Conservation (phyloP, 2,888 invertebrate species). For the Aspidiotus rigidus region DNA sequence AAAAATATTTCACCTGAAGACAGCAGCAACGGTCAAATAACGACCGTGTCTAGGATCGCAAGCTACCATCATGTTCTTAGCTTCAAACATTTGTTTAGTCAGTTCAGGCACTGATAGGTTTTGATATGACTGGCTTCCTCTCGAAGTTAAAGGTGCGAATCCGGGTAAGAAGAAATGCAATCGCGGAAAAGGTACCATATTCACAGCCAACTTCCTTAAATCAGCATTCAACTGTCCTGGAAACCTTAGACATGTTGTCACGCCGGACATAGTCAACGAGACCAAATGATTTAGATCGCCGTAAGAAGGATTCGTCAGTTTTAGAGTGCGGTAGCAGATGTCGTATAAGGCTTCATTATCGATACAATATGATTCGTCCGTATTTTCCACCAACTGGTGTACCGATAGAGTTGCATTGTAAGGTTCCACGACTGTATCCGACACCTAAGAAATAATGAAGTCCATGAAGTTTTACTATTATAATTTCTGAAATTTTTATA, state of each 20-base stretch:
- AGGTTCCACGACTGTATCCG: conserved; percentile 56
- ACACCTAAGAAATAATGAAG: conserved; percentile 43
- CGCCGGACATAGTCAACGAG: conserved; percentile 47
- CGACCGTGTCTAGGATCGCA: conserved; percentile 50
- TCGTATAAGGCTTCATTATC: conserved; percentile 58
- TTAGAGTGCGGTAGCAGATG: conserved; percentile 56
- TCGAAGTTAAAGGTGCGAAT: conserved; percentile 52
- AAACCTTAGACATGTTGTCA: conserved; percentile 54
- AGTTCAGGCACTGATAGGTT: conserved; percentile 49
- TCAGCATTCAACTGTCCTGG: conserved; percentile 54
- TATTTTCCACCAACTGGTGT: conserved; percentile 55
- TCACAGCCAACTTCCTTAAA: conserved; percentile 50
- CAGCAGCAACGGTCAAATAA: conserved; percentile 51
- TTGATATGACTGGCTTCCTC: conserved; percentile 48
- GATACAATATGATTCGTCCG: conserved; percentile 55
- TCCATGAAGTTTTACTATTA: background rate
- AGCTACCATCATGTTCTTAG: conserved; percentile 53
- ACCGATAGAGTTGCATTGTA: conserved; percentile 57
- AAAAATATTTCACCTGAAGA: conserved; percentile 37
- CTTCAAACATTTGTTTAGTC: conserved; percentile 48
- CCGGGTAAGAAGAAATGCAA: conserved; percentile 53
- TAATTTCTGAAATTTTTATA: background rate
- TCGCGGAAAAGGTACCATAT: conserved; percentile 58
- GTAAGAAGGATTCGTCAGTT: conserved; percentile 56
- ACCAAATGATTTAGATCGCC: conserved; percentile 60